Percentiles rank a stretch among this genome's conserved stretches.
phyloP scores from a whole-genome alignment of 2,888 invertebrate species.

The Eurytoma californica region DNA sequence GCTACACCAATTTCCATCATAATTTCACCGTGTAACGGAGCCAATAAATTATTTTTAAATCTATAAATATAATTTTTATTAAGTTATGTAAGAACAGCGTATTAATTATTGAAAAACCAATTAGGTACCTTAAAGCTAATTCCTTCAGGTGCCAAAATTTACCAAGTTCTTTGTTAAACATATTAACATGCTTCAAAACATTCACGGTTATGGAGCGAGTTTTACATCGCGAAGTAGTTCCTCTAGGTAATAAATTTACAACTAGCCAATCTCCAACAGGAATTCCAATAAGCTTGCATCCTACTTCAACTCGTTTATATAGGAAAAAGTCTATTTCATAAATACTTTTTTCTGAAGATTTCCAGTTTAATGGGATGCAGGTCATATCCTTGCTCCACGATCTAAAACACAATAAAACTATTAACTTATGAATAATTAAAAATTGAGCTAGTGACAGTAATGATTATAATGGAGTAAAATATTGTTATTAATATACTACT shows the following conservation, averaged over 20 bases:
- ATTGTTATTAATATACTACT: no score
- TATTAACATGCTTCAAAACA: constrained; percentile 51
- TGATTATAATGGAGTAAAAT: neutral
- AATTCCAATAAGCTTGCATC: constrained; percentile 66
- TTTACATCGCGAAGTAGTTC: constrained; percentile 17
- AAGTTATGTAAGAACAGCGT: neutral
- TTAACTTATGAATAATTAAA: neutral
- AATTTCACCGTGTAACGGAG: constrained; percentile 78
- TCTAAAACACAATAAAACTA: constrained; percentile 30
- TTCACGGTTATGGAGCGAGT: constrained; percentile 42
- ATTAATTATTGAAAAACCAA: neutral
- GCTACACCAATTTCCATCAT: constrained; percentile 73
- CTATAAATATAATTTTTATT: constrained; percentile 68
- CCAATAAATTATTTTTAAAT: constrained; percentile 77
- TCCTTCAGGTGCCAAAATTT: constrained; percentile 55
- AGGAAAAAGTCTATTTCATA: constrained; percentile 63
- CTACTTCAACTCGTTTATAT: constrained; percentile 50
- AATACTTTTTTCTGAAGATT: constrained; percentile 51
- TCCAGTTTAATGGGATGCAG: constrained; percentile 60
- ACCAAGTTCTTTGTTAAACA: constrained; percentile 38
- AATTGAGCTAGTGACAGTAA: neutral
- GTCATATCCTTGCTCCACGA: constrained; percentile 50
- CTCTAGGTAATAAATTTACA: constrained; percentile 63
- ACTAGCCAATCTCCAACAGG: constrained; percentile 68
- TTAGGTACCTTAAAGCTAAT: constrained; percentile 45